A percentile compares a stretch with the other conserved stretches of the same genome.
Conservation (phyloP, 2,113 vertebrate genomes). For the Thermophis baileyi region DNA sequence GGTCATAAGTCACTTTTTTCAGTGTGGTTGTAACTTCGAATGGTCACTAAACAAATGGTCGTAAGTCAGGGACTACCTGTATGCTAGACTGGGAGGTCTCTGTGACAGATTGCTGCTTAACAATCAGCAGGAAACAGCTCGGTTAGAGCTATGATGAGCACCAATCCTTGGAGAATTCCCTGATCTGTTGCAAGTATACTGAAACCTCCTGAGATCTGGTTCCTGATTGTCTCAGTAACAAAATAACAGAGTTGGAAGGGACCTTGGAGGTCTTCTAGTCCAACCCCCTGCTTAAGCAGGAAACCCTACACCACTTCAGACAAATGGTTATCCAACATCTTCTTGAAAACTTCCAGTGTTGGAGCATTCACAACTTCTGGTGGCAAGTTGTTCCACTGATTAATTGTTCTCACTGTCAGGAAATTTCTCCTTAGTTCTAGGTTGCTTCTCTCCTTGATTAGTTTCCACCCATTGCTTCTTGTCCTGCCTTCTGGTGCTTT, state of each 20-base stretch:
- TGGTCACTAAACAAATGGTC: too few species aligned
- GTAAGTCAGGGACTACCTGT: neutral
- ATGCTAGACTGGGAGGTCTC: neutral
- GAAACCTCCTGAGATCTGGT: neutral
- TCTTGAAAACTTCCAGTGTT: neutral
- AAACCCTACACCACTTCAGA: too few species aligned
- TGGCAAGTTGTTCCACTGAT: neutral
- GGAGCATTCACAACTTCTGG: neutral
- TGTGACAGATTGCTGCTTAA: neutral
- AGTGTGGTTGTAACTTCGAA: neutral
- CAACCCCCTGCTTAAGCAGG: neutral
- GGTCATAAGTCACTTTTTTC: neutral
- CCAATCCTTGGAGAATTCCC: neutral
- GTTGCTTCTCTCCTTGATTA: too few species aligned
- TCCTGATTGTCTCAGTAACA: neutral
- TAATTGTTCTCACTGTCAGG: neutral
- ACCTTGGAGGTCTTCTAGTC: neutral
- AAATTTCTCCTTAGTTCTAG: neutral
- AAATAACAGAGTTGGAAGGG: neutral
- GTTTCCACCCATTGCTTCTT: too few species aligned
- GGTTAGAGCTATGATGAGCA: neutral
- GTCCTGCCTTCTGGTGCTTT: too few species aligned
- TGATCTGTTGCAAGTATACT: neutral
- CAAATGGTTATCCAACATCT: too few species aligned
- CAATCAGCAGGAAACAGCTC: neutral